phyloP scores from a whole-genome alignment of 2,113 vertebrate genomes.

The Cinclus mexicanus region DNA sequence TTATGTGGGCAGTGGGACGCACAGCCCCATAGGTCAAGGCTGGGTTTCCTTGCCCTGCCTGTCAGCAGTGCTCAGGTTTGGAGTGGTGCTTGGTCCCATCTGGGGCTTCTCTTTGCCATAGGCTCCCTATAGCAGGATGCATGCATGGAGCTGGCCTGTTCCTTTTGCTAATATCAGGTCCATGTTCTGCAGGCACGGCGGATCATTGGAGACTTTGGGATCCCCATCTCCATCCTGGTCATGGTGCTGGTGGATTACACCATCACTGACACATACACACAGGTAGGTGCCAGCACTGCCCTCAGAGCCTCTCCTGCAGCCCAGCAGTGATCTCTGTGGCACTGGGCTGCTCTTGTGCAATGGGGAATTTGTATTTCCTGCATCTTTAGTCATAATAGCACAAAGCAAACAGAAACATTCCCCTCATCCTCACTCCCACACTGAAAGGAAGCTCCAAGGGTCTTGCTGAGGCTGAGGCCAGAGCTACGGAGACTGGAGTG shows the following conservation, averaged over 20 bases:
- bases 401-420: neutral
- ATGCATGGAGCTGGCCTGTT: neutral
- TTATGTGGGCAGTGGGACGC: neutral
- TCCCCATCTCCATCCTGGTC: constrained; percentile 95
- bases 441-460: neutral
- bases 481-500: neutral
- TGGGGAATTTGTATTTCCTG: neutral
- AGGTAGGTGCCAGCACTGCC: constrained; percentile 71
- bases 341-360: neutral
- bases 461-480: neutral
- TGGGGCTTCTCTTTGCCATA: neutral
- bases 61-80: neutral
- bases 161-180: neutral
- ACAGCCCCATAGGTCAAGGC: neutral
- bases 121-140: neutral
- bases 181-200: constrained; percentile 84
- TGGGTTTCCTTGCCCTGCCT: neutral
- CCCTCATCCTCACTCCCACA: neutral
- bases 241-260: constrained; percentile 90
- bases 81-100: neutral
- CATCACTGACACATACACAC: constrained; percentile 93
- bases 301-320: neutral
- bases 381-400: neutral
- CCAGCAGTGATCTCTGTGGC: neutral
- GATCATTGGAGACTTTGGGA: constrained; percentile 96